phyloP scores from a whole-genome alignment of 2,888 invertebrate genomes.

The Hymenopus coronatus region DNA sequence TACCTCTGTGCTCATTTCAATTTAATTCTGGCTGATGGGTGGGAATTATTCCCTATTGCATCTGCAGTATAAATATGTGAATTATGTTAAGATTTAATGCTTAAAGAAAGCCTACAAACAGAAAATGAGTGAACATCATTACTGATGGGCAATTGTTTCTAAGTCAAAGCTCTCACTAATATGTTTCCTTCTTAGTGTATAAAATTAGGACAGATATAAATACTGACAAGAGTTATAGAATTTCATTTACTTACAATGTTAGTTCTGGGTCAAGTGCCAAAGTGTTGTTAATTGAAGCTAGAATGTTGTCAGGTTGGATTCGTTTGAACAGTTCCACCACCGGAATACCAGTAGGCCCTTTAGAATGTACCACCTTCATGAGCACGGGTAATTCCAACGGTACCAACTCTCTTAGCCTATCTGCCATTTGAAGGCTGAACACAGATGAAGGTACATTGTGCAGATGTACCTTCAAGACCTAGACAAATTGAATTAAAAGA shows the following conservation, averaged over 20 bases:
- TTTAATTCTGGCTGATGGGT: too few species aligned
- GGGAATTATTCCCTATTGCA: too few species aligned
- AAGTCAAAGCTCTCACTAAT: too few species aligned
- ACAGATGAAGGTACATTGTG: slow-evolving; percentile 57
- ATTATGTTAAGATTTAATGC: too few species aligned
- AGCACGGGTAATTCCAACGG: slow-evolving; percentile 61
- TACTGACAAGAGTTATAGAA: neutral
- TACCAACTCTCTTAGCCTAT: slow-evolving; percentile 46
- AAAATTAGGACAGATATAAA: too few species aligned
- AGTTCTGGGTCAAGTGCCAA: slow-evolving; percentile 61
- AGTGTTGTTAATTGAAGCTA: slow-evolving; percentile 66
- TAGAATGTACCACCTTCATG: slow-evolving; percentile 46
- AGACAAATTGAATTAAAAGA: slow-evolving; percentile 22
- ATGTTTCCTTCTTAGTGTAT: too few species aligned
- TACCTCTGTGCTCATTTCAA: too few species aligned
- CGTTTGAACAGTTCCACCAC: slow-evolving; percentile 39
- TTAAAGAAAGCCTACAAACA: too few species aligned
- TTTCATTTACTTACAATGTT: slow-evolving; percentile 46
- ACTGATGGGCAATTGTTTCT: too few species aligned
- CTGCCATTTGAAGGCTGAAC: slow-evolving; percentile 42
- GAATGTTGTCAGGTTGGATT: slow-evolving; percentile 28
- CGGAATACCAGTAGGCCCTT: slow-evolving; percentile 10
- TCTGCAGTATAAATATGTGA: too few species aligned
- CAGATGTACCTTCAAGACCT: slow-evolving; percentile 58
- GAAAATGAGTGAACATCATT: too few species aligned